Conservation (phyloP, 1,140 invertebrate genomes). For the honey bee (Apis mellifera) region DNA sequence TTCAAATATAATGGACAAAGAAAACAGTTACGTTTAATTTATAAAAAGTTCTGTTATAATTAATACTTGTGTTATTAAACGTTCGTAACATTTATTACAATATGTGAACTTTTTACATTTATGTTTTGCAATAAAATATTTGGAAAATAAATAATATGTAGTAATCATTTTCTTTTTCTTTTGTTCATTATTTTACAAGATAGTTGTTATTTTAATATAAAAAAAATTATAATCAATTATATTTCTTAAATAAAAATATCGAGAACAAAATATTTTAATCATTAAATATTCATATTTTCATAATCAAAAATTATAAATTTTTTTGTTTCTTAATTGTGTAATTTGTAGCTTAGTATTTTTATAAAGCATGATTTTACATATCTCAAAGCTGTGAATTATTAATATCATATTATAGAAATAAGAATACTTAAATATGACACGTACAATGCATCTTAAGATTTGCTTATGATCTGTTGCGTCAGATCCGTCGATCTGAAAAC, state of each 20-base stretch:
- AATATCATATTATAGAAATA: neutral
- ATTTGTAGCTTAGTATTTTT: no score
- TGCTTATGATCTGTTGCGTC: conserved; percentile 45
- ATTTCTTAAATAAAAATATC: neutral
- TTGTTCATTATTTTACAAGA: neutral
- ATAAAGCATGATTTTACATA: neutral
- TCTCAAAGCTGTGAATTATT: neutral
- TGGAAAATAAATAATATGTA: neutral
- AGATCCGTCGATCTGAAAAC: conserved; percentile 50
- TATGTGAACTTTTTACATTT: conserved; percentile 20
- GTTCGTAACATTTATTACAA: conserved; percentile 1
- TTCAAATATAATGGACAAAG: conserved; percentile 55
- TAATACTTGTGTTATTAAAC: conserved; percentile 33
- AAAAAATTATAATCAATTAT: neutral
- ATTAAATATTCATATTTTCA: neutral
- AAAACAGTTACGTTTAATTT: conserved; percentile 52
- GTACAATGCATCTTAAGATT: conserved; percentile 22
- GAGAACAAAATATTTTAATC: neutral
- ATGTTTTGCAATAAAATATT: conserved; percentile 57
- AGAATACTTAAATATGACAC: neutral
- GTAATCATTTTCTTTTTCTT: neutral
- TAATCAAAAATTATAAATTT: neutral
- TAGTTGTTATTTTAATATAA: neutral
- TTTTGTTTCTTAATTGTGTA: neutral
- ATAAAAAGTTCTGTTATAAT: conserved; percentile 21